Base-by-base conservation (phyloP, 2,888 invertebrate species). In the Sarcophaga subvicina region DNA sequence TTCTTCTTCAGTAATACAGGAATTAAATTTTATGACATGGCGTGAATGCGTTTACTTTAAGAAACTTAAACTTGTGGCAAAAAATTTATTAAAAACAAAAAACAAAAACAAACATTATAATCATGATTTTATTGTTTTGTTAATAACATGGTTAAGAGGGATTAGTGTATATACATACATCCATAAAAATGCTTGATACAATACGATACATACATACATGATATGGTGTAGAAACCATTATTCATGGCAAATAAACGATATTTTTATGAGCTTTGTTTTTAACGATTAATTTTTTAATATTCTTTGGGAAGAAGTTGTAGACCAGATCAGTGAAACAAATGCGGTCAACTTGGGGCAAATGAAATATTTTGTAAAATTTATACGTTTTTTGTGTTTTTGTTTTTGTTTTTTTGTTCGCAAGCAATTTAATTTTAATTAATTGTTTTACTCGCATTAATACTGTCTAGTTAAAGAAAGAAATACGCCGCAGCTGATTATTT, bases 391-490 rank as follows among this genome's bases (percentile, higher is more conserved):
- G 67, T 78, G 8, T 73, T 60, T 69, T 81, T 66, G 67, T 22
- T 22, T 22, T 73, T 59, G 73, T 64, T 80, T 64, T 59, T 64
- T 22, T 80, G 67, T 66, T 78, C 47, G 20, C 20, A 71, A 76
- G 64, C 79, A 62, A 76, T 71, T 71, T 76, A 67, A 59, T 79
- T 82, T 82, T 87, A 82, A 82, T 81, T 87, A 87, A 87, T 87
- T 84, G 62, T 71, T 72, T 80, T 67, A 59, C 59, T 62, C 66
- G 75, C 64, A 71, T 60, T 70, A 73, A 59, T 59, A 22, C 54
- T 63, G 62, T 66, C 54, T 54, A 14, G 4, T 54, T 54, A 54
- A 22, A 4, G 12, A 70, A 49, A 4, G 49, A 72, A 54, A 64
- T 69, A 59, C 66, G 71, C 62, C 81, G 71, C 81, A 82, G 81